Percentiles rank a stretch among this genome's conserved stretches.
These are phyloP conservation scores for Agrilus biguttatus DNA, from an alignment of 2,888 invertebrate genomes.

Conservation along the genomic window DNA sequence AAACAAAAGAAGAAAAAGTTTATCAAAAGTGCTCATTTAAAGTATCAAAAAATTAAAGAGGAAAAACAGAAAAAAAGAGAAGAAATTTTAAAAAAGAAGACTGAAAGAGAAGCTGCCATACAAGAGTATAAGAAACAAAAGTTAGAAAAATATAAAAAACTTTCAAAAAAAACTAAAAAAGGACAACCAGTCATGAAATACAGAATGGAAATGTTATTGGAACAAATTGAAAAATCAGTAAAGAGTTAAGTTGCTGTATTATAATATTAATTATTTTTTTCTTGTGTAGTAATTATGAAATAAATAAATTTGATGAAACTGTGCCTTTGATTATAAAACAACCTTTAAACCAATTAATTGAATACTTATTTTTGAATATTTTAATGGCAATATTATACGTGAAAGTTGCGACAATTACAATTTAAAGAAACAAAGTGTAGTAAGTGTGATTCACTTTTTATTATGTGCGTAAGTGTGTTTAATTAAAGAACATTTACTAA, in stretches of 20 bases:
- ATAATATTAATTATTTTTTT: too few relatives aligned
- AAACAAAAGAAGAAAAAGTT: constrained; percentile 19
- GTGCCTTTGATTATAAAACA: too few relatives aligned
- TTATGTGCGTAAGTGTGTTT: too few relatives aligned
- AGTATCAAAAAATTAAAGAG: constrained; percentile 38
- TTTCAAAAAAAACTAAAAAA: constrained; percentile 62
- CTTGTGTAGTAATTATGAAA: too few relatives aligned
- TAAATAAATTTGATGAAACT: too few relatives aligned
- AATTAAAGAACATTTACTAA: too few relatives aligned
- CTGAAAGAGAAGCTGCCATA: constrained; percentile 47
- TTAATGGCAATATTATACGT: too few relatives aligned
- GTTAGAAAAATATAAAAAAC: constrained; percentile 50
- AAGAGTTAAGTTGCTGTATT: neutral
- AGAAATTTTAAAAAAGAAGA: constrained; percentile 34
- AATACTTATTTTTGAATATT: too few relatives aligned
- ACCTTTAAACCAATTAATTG: too few relatives aligned
- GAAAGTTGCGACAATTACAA: too few relatives aligned
- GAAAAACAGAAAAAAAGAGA: constrained; percentile 38
- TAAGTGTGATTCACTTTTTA: too few relatives aligned
- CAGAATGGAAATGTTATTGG: constrained; percentile 59
- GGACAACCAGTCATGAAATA: constrained; percentile 81
- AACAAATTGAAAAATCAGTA: constrained; percentile 47
- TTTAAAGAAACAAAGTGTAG: too few relatives aligned
- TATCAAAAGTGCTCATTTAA: constrained; percentile 38
- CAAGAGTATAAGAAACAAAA: constrained; percentile 56